Evolutionary conservation across 2,888 invertebrate species (phyloP), one percentile per base, ranked within the genome.

Genomic region (Platycheirus rosarum): DNA sequence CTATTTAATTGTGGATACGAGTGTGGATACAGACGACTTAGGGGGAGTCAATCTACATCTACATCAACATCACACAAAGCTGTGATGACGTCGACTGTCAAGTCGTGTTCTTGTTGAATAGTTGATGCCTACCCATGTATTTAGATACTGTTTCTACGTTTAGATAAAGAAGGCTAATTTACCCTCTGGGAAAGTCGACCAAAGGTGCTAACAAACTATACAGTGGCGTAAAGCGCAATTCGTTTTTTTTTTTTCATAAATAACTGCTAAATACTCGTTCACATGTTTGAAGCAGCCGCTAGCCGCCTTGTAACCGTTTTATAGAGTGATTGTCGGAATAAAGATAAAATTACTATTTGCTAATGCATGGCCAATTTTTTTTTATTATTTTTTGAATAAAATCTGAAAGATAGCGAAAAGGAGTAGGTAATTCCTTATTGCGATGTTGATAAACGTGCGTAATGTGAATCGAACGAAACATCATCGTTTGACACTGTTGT

Each of bases 121-220:
- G 66, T 55, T 60, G 75, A 76, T 75, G 80, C 8, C 6, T 2
- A 23, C 51, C 71, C 57, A 40, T 42, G 60, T 13, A 60, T 75
- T 18, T 46, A 44, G 16, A 44, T 46, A 68, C 23, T 42, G 53
- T 74, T 69, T 69, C 44, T 63, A 49, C 55, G 70, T 66, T 60
- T 60, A 75, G 69, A 76, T 80, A 71, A 80, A 75, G 60, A 70
- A 48, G 66, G 46, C 14, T 80, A 62, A 70, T 75, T 75, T 80
- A 75, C 70, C 75, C 80, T 62, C 75, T 80, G 80, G 80, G 80
- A 80, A 80, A 75, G 75, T 75, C 70, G 66, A 76, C 80, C 80
- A 76, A 66, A 80, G 80, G 80, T 80, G 80, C 75, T 80, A 80
- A 80, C 65, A 35, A 57, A 57, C 57, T 57, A 57, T 40, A 60